Conservation (phyloP, 1,140 invertebrate species). For the Lucilia cuprina region DNA sequence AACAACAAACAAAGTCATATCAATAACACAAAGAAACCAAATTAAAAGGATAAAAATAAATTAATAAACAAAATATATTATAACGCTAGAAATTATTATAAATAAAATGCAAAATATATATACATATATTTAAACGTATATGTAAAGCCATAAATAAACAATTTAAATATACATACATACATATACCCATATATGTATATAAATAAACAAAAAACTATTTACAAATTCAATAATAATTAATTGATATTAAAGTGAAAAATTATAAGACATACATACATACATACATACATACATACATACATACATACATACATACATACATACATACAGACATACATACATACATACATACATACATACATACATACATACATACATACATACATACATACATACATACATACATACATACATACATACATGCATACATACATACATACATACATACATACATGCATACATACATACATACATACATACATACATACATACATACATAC, state of each 20-base stretch:
- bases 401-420: background rate
- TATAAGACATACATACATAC: background rate
- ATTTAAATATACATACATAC: conserved; percentile 1
- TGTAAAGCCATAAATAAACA: background rate
- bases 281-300: background rate
- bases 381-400: background rate
- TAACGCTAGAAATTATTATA: conserved; percentile 23
- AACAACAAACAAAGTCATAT: conserved; percentile 15
- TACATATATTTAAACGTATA: background rate
- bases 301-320: background rate
- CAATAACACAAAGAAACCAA: conserved; percentile 12
- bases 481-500: background rate
- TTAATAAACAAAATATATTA: background rate
- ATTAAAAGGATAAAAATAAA: background rate
- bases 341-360: background rate
- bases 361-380: background rate
- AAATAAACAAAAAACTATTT: background rate
- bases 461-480: background rate
- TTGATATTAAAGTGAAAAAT: background rate
- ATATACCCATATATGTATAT: background rate
- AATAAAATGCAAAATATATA: conserved; percentile 6
- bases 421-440: background rate
- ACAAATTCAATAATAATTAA: conserved; percentile 14
- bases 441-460: background rate
- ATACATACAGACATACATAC: background rate